phyloP scores from a whole-genome alignment of 2,797 vertebrate species.

The Crax fasciolata region DNA sequence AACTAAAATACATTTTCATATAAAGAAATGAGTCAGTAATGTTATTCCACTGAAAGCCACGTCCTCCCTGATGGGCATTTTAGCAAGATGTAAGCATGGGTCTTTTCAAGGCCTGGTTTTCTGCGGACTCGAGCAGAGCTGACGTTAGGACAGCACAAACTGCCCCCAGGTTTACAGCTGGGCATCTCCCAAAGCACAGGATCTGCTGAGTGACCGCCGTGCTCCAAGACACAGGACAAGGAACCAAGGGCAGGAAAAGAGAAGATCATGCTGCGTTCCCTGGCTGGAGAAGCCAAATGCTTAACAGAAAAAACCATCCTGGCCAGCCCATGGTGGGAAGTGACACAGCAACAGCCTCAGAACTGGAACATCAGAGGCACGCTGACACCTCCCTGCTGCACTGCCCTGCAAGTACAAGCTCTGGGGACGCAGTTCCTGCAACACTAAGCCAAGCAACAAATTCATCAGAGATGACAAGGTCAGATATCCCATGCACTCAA shows the following conservation, averaged over 20 bases:
- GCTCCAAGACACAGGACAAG: neutral
- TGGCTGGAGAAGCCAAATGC: neutral
- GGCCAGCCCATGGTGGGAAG: accelerated
- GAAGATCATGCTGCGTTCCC: neutral
- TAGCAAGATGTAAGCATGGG: neutral
- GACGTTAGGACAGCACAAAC: neutral
- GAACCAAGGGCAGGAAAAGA: neutral
- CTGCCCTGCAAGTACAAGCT: neutral
- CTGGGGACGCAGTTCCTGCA: neutral
- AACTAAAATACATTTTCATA: neutral
- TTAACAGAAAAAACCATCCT: neutral
- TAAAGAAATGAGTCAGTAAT: neutral
- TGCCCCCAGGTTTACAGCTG: neutral
- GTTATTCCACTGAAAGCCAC: neutral
- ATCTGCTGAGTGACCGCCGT: neutral
- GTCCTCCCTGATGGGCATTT: accelerated
- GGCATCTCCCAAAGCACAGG: neutral
- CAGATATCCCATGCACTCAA: neutral
- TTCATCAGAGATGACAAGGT: neutral
- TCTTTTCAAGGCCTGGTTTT: neutral
- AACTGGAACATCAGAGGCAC: neutral
- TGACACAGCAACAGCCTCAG: neutral
- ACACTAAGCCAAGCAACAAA: neutral
- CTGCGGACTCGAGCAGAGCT: neutral
- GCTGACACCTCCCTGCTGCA: accelerated